phyloP scores from a whole-genome alignment of 2,113 vertebrate species.

The Plestiodon gilberti region DNA sequence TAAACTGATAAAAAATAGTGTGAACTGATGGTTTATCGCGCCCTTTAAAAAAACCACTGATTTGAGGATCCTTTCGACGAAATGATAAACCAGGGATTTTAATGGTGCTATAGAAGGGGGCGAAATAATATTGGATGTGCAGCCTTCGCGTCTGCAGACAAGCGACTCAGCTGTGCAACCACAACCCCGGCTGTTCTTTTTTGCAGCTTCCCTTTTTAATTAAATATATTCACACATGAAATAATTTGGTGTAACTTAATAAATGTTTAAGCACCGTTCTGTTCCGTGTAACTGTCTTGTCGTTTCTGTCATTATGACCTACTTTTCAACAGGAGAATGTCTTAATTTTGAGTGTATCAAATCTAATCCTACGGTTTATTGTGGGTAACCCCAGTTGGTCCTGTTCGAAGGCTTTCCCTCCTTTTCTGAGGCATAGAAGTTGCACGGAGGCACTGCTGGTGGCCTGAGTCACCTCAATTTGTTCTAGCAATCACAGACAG shows the following conservation, averaged over 20 bases:
- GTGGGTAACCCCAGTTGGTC: slow-evolving; percentile 73
- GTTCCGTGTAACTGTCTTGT: slow-evolving; percentile 56
- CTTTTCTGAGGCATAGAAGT: slow-evolving; percentile 69
- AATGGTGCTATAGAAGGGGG: background rate
- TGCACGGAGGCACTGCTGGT: slow-evolving; percentile 73
- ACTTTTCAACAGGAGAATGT: slow-evolving; percentile 74
- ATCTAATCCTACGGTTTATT: slow-evolving; percentile 80
- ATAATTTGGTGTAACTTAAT: slow-evolving; percentile 82
- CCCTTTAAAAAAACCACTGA: background rate
- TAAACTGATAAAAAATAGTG: background rate
- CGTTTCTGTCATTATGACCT: slow-evolving; percentile 57
- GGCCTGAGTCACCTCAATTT: slow-evolving; percentile 81
- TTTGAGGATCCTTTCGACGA: background rate
- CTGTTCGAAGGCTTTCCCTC: slow-evolving; percentile 67
- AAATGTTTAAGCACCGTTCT: slow-evolving; percentile 70
- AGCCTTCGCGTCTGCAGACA: background rate
- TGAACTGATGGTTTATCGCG: slow-evolving; percentile 9
- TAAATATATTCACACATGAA: slow-evolving; percentile 48
- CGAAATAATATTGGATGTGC: background rate
- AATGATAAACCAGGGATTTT: slow-evolving; percentile 14
- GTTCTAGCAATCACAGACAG: slow-evolving; percentile 80
- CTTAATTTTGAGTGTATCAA: slow-evolving; percentile 80
- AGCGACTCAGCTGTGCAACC: background rate
- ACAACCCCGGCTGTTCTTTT: background rate
- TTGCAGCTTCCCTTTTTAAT: slow-evolving; percentile 1